Evolutionary conservation across 2,113 vertebrate species (phyloP), one percentile per base, ranked within the genome.

Genomic region (Pseudonaja textilis): DNA sequence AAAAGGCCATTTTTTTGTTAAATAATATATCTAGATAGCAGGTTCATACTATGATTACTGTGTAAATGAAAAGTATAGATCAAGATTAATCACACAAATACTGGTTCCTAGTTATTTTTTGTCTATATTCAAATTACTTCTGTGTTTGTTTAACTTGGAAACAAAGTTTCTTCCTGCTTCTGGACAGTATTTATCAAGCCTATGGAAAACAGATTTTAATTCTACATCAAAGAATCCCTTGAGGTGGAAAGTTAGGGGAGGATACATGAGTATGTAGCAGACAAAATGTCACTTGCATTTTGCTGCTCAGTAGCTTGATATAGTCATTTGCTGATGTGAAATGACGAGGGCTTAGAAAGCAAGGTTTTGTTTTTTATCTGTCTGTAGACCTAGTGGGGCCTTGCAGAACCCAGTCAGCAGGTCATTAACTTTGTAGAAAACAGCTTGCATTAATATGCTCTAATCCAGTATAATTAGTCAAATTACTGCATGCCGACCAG

Each of bases 381-480:
- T 97, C 97, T 97, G 96, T 97, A 98, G 97, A 97, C 98, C 98
- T 97, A 97, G 97, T 96, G 97, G 97, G 97, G 96, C 96, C 97
- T 97, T 97, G 94, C 97, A 97, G 97, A 98, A 97, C 98, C 97
- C 97, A 98, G 97, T 98, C 98, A 98, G 98, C 97, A 98, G 98
- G 98, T 98, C 98, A 98, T 97, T 98, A 99, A 98, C 99, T 99
- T 98, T 97, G 96, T 98, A 99, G 98, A 98, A 99, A 99, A 99
- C 99, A 99, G 98, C 98, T 99, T 99, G 99, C 99, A 98, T 99
- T 99, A 99, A 99, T 99, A 99, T 99, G 98, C 98, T 98, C 98
- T 99, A 99, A 99, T 99, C 99, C 98, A 97, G 97, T 98, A 98
- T 98, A 99, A 99, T 99, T 99, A 99, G 99, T 99, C 98, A 99